Evolutionary conservation across 2,113 vertebrate species (phyloP).

Genomic region (Urocitellus parryii): DNA sequence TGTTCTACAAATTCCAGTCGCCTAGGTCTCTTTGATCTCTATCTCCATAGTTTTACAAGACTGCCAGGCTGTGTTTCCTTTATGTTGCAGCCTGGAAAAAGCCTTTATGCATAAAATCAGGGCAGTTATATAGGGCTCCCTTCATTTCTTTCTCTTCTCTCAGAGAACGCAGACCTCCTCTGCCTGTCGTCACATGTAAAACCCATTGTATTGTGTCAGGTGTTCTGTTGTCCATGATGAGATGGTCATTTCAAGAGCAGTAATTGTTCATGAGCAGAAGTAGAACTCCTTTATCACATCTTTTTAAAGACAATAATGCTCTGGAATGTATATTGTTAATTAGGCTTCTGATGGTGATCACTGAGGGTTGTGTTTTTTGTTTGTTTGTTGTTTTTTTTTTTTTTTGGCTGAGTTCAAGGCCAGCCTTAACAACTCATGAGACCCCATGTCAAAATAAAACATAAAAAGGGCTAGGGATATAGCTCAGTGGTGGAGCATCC

Average conservation of each 20-base stretch:
- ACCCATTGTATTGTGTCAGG: background rate
- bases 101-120: background rate
- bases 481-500: background rate
- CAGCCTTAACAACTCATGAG: no score
- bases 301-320: background rate
- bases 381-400: conserved; percentile 15
- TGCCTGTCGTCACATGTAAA: conserved; percentile 5
- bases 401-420: background rate
- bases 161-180: background rate
- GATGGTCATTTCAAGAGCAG: background rate
- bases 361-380: background rate
- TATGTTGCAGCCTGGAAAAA: background rate
- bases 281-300: background rate
- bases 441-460: no score
- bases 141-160: background rate
- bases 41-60: background rate
- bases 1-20: background rate
- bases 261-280: conserved; percentile 32
- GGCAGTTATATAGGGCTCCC: background rate
- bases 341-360: background rate
- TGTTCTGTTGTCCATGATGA: background rate
- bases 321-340: background rate
- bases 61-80: background rate
- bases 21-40: background rate
- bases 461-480: no score